Evolutionary conservation across 2,888 invertebrate species (phyloP).

Genomic region (Acanthosepion esculentum): DNA sequence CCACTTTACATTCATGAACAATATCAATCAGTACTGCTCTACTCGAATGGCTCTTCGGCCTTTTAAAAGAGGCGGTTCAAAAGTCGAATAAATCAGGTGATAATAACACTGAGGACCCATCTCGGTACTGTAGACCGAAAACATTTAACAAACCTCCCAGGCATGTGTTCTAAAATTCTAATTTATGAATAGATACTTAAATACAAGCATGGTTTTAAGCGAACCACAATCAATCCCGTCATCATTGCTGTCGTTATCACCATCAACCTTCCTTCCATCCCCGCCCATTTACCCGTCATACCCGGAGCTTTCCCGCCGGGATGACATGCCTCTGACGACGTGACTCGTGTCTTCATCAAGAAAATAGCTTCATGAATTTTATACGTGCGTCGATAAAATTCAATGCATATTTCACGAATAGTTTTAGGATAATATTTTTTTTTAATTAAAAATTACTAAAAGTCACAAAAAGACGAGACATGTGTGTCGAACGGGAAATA

Average conservation of each 20-base stretch:
- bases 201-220: neutral
- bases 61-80: no score
- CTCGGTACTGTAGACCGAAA: no score
- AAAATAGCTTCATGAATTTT: neutral
- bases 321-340: neutral
- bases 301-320: neutral
- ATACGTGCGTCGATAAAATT: neutral
- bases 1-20: no score
- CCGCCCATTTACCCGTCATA: neutral
- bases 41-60: no score
- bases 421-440: neutral
- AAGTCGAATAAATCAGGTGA: no score
- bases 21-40: no score
- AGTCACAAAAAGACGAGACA: neutral
- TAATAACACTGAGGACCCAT: no score
- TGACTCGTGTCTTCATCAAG: neutral
- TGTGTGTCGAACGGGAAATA: neutral
- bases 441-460: neutral
- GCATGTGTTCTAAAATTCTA: neutral
- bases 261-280: neutral
- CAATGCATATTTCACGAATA: slow-evolving; percentile 2
- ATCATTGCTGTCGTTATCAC: neutral
- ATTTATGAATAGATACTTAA: neutral
- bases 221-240: neutral
- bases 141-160: neutral